Evolutionary conservation across 2,113 vertebrate species (phyloP), one percentile per base, ranked within the genome.

Genomic region (Oryzias melastigma): DNA sequence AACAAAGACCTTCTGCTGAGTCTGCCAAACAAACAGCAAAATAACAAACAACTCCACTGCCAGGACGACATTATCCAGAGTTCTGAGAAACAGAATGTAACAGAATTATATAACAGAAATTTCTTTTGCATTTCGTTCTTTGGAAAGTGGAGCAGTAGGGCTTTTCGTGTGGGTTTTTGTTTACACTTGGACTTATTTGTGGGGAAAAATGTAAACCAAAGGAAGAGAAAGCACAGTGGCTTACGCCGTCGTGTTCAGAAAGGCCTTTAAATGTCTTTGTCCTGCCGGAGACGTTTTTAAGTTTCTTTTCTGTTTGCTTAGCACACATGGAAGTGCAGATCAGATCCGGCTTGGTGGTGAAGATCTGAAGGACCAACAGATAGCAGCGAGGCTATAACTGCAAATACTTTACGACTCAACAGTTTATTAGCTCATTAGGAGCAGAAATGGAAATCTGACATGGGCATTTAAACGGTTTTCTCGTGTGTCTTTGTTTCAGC

Each of bases 401-500:
- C 44, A 81, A 29, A 78, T 76, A 71, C 73, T 71, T 57, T 73
- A 68, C 45, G 53, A 84, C 53, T 0, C 5, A 52, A 67, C 68
- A 42, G 49, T 82, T 81, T 85, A 78, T 69, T 66, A 59, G 51
- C 75, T 87, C 80, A 78, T 85, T 85, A 86, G 69, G 72, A 52
- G n/a, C 3, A 49, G 77, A 68, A 73, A 58, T 60, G 63, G 73
- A 54, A 65, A 52, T 64, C 68, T 76, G 73, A 56, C 57, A 80
- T 72, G 63, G 83, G 70, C 68, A 56, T 81, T 55, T 64, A 85
- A 84, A 83, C 65, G 65, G 58, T 78, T 80, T 84, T 80, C 64
- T 45, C 73, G 53, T 65, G 16, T 59, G 25, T 55, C 53, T 84
- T 79, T 69, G 60, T 73, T 77, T 75, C 27, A 72, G 35, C 69